Evolutionary conservation across 2,888 invertebrate species (phyloP).

Genomic region (Tinea trinotella): DNA sequence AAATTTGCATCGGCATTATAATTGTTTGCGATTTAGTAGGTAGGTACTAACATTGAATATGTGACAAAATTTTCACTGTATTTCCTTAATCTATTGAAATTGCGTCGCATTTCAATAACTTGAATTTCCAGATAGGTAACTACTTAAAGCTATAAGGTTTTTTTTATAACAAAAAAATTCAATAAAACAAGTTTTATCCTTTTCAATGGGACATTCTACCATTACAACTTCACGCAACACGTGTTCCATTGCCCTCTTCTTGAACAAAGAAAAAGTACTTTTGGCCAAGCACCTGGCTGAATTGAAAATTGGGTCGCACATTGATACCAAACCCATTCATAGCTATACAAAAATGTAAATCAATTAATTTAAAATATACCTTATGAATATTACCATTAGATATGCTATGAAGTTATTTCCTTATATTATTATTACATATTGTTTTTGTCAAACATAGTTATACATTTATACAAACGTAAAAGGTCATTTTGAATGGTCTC

Average conservation of each 20-base stretch:
- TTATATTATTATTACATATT: neutral
- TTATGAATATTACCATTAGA: too few species aligned
- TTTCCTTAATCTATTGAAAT: neutral
- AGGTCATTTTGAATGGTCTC: constrained; percentile 4
- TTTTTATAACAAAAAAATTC: neutral
- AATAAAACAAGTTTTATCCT: constrained; percentile 8
- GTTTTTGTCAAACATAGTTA: neutral
- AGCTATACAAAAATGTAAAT: neutral
- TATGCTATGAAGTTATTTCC: too few species aligned
- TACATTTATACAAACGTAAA: neutral
- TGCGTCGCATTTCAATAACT: neutral
- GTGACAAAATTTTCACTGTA: neutral
- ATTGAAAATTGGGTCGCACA: constrained; percentile 58
- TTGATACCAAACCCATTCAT: neutral
- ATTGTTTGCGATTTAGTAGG: neutral
- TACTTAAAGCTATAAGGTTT: neutral
- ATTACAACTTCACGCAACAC: constrained; percentile 31
- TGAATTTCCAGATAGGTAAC: neutral
- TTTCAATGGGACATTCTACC: neutral
- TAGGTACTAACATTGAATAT: neutral
- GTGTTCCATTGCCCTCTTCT: constrained; percentile 34
- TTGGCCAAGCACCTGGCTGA: constrained; percentile 49
- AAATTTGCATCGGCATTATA: neutral
- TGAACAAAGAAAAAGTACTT: constrained; percentile 40
- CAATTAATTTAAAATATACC: neutral